Base-by-base conservation (phyloP, 2,113 vertebrate genomes). In the Barbus barbus region DNA sequence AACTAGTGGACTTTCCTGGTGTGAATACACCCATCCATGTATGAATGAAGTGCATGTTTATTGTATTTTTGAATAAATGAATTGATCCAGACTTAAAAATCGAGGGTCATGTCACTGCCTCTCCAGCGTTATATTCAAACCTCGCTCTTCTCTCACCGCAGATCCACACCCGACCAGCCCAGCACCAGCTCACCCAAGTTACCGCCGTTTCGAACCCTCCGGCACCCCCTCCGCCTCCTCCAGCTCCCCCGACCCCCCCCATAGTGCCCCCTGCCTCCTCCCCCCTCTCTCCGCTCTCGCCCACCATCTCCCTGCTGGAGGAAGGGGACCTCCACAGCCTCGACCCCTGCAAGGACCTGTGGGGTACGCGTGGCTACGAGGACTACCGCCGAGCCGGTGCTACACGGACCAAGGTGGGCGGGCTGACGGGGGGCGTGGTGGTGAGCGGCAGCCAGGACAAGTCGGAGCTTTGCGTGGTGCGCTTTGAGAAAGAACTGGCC, bases 361-460 rank as follows among this genome's bases (percentile, higher is more conserved):
- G 96, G 96, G 94, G 95, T 8, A 94, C 95, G 46, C 95, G 94
- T 1, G 96, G 95, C 63, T 98, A 98, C 4, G 96, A 95, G 91
- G 97, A 98, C 89, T 98, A 98, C 88, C 90, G 97, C n/a, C 92
- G 96, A 11, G 94, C 96, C 0, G 95, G 94, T 22, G 87, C 93
- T 31, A 93, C 94, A 9, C 91, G 93, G 90, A 95, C 94, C 87
- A 93, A 93, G 91, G 93, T 94, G 5, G 93, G 93, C 18, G 94
- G 93, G 38, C 89, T 94, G 83, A 93, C 93, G 0, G 94, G 93
- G 9, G 94, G 96, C 8, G 94, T 96, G 0, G 95, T 95, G 22
- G 93, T 95, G 6, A 92, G 93, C 8, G 74, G 91, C 28, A 83
- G 85, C 1, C 92, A 91, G 84, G 93, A 95, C 88, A 95, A 96